Percentiles rank a stretch among this genome's conserved stretches.
These are phyloP conservation scores for Pyrochroa serraticornis DNA, from an alignment of 2,888 invertebrate genomes.

Conservation along the genomic window DNA sequence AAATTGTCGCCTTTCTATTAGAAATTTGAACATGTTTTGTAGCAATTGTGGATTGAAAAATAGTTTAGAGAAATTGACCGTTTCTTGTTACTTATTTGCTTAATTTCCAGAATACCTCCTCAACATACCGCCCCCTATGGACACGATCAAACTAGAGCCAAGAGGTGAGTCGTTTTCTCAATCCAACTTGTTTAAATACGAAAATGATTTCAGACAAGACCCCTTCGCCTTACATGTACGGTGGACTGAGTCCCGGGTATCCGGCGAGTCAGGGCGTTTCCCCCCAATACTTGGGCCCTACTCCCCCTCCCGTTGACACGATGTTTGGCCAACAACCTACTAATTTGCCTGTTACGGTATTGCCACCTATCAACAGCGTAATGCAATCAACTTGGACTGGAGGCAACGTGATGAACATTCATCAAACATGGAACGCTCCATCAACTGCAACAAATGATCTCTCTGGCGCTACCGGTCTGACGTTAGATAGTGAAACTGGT, in stretches of 20 bases:
- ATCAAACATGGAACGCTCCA: slow-evolving; percentile 2
- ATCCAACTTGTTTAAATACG: slow-evolving; percentile 13
- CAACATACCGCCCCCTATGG: slow-evolving; percentile 38
- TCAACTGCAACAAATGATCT: slow-evolving; percentile 11
- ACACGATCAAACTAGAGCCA: slow-evolving; percentile 55
- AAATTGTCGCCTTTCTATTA: neutral
- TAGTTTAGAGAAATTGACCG: neutral
- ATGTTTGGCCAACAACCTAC: neutral
- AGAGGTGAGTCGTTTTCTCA: slow-evolving; percentile 46
- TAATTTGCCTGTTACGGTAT: neutral
- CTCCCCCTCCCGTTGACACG: slow-evolving; percentile 8
- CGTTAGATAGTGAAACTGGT: slow-evolving; percentile 36
- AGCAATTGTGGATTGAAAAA: neutral
- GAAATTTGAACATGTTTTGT: neutral
- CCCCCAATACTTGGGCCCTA: slow-evolving; percentile 24
- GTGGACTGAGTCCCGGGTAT: slow-evolving; percentile 12
- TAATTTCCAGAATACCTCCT: slow-evolving; percentile 26
- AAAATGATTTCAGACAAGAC: slow-evolving; percentile 42
- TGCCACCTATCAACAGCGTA: slow-evolving; percentile 3
- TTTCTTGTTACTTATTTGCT: neutral
- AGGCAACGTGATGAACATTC: slow-evolving; percentile 5
- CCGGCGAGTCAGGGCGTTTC: slow-evolving; percentile 24
- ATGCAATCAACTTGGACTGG: slow-evolving; percentile 8
- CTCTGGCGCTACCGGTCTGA: slow-evolving; percentile 9
- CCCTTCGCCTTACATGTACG: slow-evolving; percentile 47